Evolutionary conservation across 1,140 invertebrate species (phyloP), one percentile per base, ranked within the genome.

Genomic region (Bombus fervidus): DNA sequence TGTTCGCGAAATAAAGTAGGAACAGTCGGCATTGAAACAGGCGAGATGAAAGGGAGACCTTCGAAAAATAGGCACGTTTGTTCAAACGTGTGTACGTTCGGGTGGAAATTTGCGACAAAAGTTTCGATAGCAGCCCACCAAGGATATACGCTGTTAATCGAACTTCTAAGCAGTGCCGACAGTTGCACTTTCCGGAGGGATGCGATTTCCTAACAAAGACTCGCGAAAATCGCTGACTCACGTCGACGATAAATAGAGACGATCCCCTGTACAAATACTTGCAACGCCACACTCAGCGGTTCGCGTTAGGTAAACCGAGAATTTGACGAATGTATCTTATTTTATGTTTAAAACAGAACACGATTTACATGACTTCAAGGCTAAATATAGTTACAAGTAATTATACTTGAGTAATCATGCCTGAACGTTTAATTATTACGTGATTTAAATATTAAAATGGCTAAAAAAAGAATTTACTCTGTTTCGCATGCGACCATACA

Each of bases 201-300:
- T 53, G 81, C 69, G 34, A 28, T 73, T 80, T 73, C 10, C 10
- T 39, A 85, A 85, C 69, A 57, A 85, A 85, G 43, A 47, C 47
- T 53, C 77, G 34, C 18, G 41, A 85, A 66, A 81, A 64, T 37
- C 28, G 78, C 77, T 80, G 83, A 81, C 83, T 28, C 69, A 28
- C 28, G 41, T 66, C 41, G 25, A n/a, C 41, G 78, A 81, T 72
- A 73, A 85, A 81, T 41, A 66, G 41, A 53, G 47, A 53, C 47
- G 47, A 74, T 53, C 76, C 41, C 15, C 28, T 28, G 31, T 22
- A 28, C 41, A 22, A 34, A 73, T 59, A 31, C 57, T 47, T 59
- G 57, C 22, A 57, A 53, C 1, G 15, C 25, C 25, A 57, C 43
- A n/a, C 12, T 77, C 47, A 4, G 3, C 71, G 12, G 18, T 28